Evolutionary conservation across 2,113 vertebrate species (phyloP).

Genomic region (Glareola pratincola): DNA sequence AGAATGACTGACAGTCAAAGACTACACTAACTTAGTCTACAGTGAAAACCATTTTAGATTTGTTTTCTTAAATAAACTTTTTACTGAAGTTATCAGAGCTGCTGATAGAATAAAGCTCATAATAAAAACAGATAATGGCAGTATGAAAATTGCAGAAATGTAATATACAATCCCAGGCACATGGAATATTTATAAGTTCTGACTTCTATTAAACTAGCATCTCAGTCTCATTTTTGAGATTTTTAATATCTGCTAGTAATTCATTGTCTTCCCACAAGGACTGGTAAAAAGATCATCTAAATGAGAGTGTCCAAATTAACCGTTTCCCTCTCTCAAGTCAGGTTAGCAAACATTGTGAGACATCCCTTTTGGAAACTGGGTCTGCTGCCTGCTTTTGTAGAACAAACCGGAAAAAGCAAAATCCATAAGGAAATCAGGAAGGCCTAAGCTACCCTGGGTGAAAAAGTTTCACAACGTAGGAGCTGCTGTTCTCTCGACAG

Average conservation of each 20-base stretch:
- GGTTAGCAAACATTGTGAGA: background rate
- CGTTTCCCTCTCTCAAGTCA: background rate
- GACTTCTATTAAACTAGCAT: slow-evolving; percentile 16
- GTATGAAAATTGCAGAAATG: slow-evolving; percentile 29
- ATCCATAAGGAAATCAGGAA: background rate
- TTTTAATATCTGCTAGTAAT: slow-evolving; percentile 61
- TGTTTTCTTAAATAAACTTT: slow-evolving; percentile 23
- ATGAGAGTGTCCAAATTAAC: background rate
- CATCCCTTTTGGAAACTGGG: background rate
- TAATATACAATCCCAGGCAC: slow-evolving; percentile 28
- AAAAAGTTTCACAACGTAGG: background rate
- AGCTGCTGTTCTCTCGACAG: background rate
- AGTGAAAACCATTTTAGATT: background rate
- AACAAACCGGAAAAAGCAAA: background rate
- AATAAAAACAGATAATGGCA: slow-evolving; percentile 40
- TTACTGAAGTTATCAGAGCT: background rate
- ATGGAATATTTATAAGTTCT: slow-evolving; percentile 60
- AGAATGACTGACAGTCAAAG: slow-evolving; percentile 3
- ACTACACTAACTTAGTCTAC: background rate
- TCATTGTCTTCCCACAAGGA: slow-evolving; percentile 35
- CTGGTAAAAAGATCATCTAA: slow-evolving; percentile 22
- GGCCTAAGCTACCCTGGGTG: background rate
- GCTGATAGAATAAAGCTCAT: slow-evolving; percentile 33
- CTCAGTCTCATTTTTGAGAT: slow-evolving; percentile 10
- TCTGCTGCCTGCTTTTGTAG: background rate